Evolutionary conservation across 1,140 invertebrate genomes (phyloP).

Genomic region (Lanistes nyassanus): DNA sequence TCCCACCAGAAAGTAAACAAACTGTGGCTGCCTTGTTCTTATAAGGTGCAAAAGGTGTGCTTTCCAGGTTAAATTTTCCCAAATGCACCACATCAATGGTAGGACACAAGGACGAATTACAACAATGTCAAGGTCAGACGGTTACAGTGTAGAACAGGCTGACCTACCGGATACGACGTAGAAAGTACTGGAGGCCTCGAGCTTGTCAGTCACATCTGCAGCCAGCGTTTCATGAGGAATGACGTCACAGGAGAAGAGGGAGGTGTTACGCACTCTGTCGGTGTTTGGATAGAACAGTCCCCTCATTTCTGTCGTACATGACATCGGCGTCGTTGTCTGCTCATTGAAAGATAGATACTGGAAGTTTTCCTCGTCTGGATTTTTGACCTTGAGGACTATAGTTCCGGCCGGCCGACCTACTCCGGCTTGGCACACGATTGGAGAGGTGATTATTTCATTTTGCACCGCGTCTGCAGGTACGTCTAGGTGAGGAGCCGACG

Average conservation of each 20-base stretch:
- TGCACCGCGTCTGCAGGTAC: background rate
- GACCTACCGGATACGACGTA: conserved; percentile 8
- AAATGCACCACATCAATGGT: no score
- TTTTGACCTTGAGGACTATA: conserved; percentile 8
- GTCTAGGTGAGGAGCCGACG: background rate
- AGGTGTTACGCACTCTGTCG: background rate
- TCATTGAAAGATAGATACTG: conserved; percentile 15
- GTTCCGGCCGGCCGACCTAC: conserved; percentile 15
- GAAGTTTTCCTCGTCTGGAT: conserved; percentile 9
- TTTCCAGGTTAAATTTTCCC: no score
- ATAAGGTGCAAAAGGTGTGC: no score
- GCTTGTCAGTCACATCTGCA: background rate
- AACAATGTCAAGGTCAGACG: background rate
- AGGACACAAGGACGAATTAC: background rate
- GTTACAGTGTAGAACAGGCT: background rate
- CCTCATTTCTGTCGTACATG: conserved; percentile 11
- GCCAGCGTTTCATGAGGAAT: background rate
- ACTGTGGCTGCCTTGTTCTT: no score
- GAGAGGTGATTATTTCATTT: background rate
- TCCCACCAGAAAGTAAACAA: background rate
- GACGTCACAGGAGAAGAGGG: conserved; percentile 11
- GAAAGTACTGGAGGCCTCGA: background rate
- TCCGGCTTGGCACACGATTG: conserved; percentile 11
- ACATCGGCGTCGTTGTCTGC: conserved; percentile 9
- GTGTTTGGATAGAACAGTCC: conserved; percentile 4